Percentiles rank a stretch among this genome's conserved stretches.
Evolutionary conservation across 2,888 invertebrate species (phyloP).

Genomic region (Ochropacha duplaris): DNA sequence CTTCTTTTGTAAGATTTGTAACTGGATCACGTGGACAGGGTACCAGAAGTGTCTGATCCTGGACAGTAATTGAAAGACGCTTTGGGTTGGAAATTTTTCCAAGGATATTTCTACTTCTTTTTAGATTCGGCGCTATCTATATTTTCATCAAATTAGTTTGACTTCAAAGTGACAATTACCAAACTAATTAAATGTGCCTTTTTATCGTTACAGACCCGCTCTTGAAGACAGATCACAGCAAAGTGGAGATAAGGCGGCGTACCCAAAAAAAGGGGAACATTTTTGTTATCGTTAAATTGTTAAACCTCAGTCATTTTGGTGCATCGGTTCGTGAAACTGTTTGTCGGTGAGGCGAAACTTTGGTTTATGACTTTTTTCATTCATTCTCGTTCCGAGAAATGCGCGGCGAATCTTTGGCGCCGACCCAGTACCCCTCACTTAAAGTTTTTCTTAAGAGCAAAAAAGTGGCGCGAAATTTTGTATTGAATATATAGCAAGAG

Average conservation of each 20-base stretch:
- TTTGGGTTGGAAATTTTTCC: not conserved
- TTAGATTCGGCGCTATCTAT: not conserved
- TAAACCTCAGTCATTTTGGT: conserved; percentile 61
- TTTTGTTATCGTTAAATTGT: conserved; percentile 61
- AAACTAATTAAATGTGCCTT: conserved; percentile 5
- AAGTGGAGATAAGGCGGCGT: conserved; percentile 41
- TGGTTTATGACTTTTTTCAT: conserved; percentile 73
- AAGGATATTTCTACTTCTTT: not conserved
- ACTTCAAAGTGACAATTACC: conserved; percentile 3
- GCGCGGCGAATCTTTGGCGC: conserved; percentile 75
- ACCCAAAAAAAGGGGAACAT: conserved; percentile 44
- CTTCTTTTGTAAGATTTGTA: not conserved
- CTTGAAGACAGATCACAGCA: conserved; percentile 37
- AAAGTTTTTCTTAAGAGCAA: conserved; percentile 36
- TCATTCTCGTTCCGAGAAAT: conserved; percentile 71
- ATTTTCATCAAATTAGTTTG: conserved; percentile 1
- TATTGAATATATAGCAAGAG: conserved; percentile 22
- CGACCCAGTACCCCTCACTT: conserved; percentile 54
- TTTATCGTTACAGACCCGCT: conserved; percentile 15
- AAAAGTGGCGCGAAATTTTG: conserved; percentile 50
- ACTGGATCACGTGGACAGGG: not conserved
- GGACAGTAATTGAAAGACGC: not conserved
- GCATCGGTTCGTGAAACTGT: conserved; percentile 76
- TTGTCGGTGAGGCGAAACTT: conserved; percentile 60
- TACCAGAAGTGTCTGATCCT: not conserved